A percentile compares a stretch with the other conserved stretches of the same genome.
Evolutionary conservation across 2,797 vertebrate genomes (phyloP).

Genomic region (Lateolabrax maculatus): DNA sequence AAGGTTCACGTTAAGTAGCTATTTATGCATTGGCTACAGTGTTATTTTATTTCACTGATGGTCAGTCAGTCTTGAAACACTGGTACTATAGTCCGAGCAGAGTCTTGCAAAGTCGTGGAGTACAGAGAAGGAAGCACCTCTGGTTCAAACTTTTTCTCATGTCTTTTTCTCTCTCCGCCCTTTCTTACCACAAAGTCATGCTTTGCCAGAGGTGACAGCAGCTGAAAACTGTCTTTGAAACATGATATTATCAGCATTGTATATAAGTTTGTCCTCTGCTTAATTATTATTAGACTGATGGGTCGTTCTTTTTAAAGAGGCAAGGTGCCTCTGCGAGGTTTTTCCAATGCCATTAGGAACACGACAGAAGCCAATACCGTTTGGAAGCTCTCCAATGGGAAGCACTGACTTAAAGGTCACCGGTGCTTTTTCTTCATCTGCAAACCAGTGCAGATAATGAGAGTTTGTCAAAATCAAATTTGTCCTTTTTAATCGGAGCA

Average conservation of each 20-base stretch:
- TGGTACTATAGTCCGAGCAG: neutral
- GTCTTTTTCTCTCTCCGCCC: neutral
- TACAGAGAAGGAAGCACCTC: neutral
- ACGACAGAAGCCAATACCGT: constrained; percentile 19
- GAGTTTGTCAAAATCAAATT: neutral
- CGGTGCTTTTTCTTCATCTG: neutral
- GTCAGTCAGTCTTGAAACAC: neutral
- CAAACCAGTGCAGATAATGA: neutral
- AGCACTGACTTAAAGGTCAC: constrained; percentile 31
- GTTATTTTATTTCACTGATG: neutral
- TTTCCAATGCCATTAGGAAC: constrained; percentile 17
- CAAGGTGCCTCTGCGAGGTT: constrained; percentile 12
- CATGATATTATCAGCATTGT: neutral
- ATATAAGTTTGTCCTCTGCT: neutral
- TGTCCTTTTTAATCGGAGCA: neutral
- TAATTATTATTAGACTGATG: neutral
- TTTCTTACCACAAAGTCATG: neutral
- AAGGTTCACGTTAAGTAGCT: neutral
- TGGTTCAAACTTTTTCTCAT: neutral
- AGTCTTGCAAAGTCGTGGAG: neutral
- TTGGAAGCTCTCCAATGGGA: constrained; percentile 49
- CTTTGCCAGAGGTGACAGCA: neutral
- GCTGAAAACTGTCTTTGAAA: neutral
- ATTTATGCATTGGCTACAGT: neutral
- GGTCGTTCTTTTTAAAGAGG: neutral